A percentile compares a stretch with the other conserved stretches of the same genome.
These are phyloP conservation scores for Drosophila miranda DNA, from an alignment of 1,140 invertebrate genomes.

Conservation along the genomic window DNA sequence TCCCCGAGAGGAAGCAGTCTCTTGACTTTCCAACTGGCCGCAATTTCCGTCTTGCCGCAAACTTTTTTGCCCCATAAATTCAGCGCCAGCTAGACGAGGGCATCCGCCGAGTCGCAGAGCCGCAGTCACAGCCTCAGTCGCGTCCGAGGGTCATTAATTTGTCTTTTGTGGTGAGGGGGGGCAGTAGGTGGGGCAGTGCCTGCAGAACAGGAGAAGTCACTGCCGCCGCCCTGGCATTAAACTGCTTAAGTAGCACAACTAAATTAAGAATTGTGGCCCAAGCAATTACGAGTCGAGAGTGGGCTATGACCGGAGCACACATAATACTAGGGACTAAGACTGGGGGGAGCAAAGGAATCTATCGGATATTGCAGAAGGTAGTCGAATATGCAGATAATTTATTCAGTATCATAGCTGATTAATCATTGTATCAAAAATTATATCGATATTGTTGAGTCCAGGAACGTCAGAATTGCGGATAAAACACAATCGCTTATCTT, in stretches of 20 bases:
- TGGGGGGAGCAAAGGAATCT: conserved; percentile 40
- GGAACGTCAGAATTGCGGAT: too few relatives aligned
- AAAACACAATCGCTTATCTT: too few relatives aligned
- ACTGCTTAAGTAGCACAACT: conserved; percentile 79
- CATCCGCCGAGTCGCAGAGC: conserved; percentile 22
- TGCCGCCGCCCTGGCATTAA: conserved; percentile 55
- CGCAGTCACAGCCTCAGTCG: conserved; percentile 18
- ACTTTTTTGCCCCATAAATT: conserved; percentile 66
- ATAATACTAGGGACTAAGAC: conserved; percentile 56
- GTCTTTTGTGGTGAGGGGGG: conserved; percentile 50
- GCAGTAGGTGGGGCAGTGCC: background rate
- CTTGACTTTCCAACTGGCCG: conserved; percentile 65
- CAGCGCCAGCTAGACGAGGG: conserved; percentile 64
- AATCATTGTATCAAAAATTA: too few relatives aligned
- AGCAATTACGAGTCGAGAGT: conserved; percentile 51
- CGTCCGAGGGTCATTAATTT: conserved; percentile 72
- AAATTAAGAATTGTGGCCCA: conserved; percentile 67
- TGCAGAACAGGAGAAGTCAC: conserved; percentile 16
- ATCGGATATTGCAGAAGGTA: background rate
- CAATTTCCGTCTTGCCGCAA: conserved; percentile 67
- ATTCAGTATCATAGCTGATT: too few relatives aligned
- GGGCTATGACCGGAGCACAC: background rate
- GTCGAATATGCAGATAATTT: too few relatives aligned
- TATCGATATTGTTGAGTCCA: too few relatives aligned
- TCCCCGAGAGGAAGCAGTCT: conserved; percentile 39